These are phyloP conservation scores for Pseudochirops corinnae DNA, from an alignment of 2,797 vertebrate genomes.

Conservation along the genomic window DNA sequence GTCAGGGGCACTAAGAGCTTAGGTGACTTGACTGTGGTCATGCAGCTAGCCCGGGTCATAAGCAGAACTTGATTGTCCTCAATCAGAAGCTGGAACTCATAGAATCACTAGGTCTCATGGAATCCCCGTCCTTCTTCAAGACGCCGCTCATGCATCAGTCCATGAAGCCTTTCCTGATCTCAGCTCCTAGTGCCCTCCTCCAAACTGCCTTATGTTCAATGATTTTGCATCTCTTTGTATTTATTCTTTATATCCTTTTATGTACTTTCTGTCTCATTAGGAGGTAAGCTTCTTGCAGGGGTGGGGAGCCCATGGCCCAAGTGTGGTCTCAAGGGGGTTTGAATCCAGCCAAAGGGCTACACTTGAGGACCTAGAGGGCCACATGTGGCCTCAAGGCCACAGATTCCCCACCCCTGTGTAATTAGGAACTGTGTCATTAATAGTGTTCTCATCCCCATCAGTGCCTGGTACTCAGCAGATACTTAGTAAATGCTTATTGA, in stretches of 20 bases:
- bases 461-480: neutral
- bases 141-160: neutral
- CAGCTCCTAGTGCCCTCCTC: neutral
- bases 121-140: neutral
- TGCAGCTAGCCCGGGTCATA: neutral
- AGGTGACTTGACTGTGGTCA: neutral
- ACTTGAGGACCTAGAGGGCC: too few relatives aligned
- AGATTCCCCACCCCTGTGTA: neutral
- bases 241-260: neutral
- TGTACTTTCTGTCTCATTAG: neutral
- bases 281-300: neutral
- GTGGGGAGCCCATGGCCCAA: too few relatives aligned
- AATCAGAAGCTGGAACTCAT: neutral
- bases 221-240: neutral
- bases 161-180: neutral
- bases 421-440: neutral
- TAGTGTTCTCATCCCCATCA: neutral
- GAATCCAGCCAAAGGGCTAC: too few relatives aligned
- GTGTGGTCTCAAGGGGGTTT: too few relatives aligned
- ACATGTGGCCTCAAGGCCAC: too few relatives aligned
- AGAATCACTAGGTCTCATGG: neutral
- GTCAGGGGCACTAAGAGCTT: neutral
- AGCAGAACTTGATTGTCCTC: neutral
- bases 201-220: neutral
- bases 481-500: neutral